Conservation (phyloP, 1,140 invertebrate species). For the Drosophila suzukii region DNA sequence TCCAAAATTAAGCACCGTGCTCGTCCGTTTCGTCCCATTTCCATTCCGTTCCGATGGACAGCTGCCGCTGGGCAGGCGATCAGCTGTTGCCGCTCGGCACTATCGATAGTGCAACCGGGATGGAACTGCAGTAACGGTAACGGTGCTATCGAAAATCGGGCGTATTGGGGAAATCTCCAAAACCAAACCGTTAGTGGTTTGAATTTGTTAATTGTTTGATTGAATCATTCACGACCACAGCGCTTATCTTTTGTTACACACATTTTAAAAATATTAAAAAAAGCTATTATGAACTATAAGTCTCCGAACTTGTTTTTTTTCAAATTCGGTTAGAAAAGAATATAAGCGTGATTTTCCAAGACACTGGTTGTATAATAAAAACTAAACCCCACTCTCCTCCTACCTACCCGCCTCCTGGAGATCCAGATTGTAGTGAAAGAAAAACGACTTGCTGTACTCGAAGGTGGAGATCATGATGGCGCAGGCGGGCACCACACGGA, state of each 20-base stretch:
- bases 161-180: not conserved
- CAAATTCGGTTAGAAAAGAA: no score
- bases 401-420: constrained; percentile 52
- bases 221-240: no score
- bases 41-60: constrained; percentile 15
- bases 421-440: constrained; percentile 86
- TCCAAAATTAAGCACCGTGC: constrained; percentile 32
- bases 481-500: constrained; percentile 98
- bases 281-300: no score
- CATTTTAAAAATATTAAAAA: no score
- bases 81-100: constrained; percentile 18
- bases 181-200: not conserved
- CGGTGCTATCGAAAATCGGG: not conserved
- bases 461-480: constrained; percentile 99
- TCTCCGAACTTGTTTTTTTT: not conserved
- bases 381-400: no score
- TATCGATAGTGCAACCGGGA: constrained; percentile 5
- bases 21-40: constrained; percentile 3
- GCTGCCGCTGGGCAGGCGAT: constrained; percentile 7
- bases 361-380: not conserved
- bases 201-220: no score
- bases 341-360: not conserved
- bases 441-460: constrained; percentile 96
- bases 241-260: no score
- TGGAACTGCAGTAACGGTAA: not conserved